Base-by-base conservation (phyloP, 2,888 invertebrate species). In the Polylopha cassiicola region DNA sequence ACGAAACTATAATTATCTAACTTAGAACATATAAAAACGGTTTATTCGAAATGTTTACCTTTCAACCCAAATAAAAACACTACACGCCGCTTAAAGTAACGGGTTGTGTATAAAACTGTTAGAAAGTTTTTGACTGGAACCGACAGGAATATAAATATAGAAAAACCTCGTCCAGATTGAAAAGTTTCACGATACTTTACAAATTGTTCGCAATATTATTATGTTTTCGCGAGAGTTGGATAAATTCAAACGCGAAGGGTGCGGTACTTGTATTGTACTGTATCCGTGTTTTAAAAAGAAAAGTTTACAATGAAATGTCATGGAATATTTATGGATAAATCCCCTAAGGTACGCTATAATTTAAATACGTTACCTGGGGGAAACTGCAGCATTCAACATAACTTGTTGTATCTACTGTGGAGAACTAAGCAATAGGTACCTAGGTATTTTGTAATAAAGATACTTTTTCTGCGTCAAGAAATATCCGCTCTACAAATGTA, bases 191-290 rank as follows among this genome's bases (percentile, higher is more conserved):
- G 59, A 64, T 63, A 65, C 63, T 62, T 59, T 51, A 36, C 45
- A 47, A 60, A 66, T 62, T 64, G 61, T 65, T 62, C 61, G 55
- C 64, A 58, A 55, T 55, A 60, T 63, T 66, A 64, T 61, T 58
- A 61, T 32, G 44, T 41, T 55, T 58, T 50, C 50, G 57, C 64
- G 56, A 55, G 59, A 64, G 58, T 60, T 61, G 66, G 65, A 67
- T 68, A 66, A 67, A 65, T 64, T 64, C 52, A 54, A 63, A 64
- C 54, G 53, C 54, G 58, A 55, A 61, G 59, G 54, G 54, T 53
- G 56, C 26, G 41, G 36, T 3, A 34, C 34, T 34, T 36, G 26
- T 41, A 36, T 20, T 41, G 29, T 41, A 41, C 36, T 41, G 41
- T 36, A 41, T 41, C 41, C 41, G 20, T 41, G 21, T 41, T 41